Percentiles rank a stretch among this genome's conserved stretches.
Evolutionary conservation across 1,140 invertebrate genomes (phyloP).

Genomic region (Onthophagus taurus): DNA sequence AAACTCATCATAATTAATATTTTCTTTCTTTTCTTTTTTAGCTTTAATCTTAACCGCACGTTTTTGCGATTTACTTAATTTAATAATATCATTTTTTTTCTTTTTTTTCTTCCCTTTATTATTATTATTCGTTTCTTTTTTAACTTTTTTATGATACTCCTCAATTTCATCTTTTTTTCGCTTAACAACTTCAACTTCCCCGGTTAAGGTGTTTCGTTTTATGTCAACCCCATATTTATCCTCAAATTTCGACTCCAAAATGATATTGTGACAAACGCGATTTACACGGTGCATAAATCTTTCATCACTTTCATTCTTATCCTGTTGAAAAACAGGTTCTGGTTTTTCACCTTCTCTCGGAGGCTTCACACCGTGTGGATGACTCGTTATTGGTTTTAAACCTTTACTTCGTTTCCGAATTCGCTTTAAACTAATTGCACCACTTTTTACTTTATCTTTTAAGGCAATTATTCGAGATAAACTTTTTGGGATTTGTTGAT

Average conservation of each 20-base stretch:
- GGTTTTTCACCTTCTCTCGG: constrained; percentile 35
- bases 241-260: constrained; percentile 45
- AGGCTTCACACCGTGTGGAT: constrained; percentile 5
- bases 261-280: constrained; percentile 38
- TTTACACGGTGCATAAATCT: constrained; percentile 41
- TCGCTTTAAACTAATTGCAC: constrained; percentile 13
- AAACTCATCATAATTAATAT: constrained; percentile 35
- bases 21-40: constrained; percentile 39
- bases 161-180: constrained; percentile 39
- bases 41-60: constrained; percentile 36
- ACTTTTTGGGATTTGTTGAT: constrained; percentile 56
- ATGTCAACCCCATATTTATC: constrained; percentile 46
- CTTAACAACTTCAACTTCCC: constrained; percentile 37
- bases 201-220: constrained; percentile 39
- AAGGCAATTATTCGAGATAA: constrained; percentile 48
- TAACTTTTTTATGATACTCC: constrained; percentile 30
- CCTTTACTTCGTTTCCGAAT: constrained; percentile 11
- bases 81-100: constrained; percentile 22
- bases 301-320: constrained; percentile 36
- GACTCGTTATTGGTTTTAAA: constrained; percentile 1
- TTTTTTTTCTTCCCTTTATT: constrained; percentile 29
- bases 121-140: constrained; percentile 37
- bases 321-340: constrained; percentile 42
- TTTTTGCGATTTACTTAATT: constrained; percentile 42
- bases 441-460: constrained; percentile 41